A percentile compares a stretch with the other conserved stretches of the same genome.
phyloP scores from a whole-genome alignment of 2,888 invertebrate genomes.

The Crossocerus cetratus region DNA sequence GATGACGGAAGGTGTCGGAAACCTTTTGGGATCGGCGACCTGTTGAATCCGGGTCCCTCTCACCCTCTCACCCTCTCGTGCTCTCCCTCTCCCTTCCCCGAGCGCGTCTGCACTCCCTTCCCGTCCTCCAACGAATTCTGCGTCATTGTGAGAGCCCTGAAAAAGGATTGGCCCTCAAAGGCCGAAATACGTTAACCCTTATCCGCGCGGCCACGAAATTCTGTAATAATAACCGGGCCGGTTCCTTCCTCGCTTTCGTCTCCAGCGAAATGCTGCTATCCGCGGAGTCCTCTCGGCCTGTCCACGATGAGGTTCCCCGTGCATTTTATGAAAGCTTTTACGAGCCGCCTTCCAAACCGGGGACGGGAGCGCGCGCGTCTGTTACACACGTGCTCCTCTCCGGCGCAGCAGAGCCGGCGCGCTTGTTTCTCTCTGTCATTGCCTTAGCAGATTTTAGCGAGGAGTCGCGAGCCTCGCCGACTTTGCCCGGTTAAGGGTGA shows the following conservation, averaged over 20 bases:
- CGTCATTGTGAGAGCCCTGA: conserved; percentile 37
- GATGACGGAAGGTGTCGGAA: conserved; percentile 56
- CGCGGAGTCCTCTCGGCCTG: conserved; percentile 20
- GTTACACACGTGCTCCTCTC: conserved; percentile 69
- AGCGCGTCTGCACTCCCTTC: background rate
- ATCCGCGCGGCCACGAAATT: conserved; percentile 28
- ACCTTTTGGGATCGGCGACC: conserved; percentile 52
- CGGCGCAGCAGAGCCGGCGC: background rate
- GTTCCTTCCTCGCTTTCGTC: background rate
- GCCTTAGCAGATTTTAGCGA: conserved; percentile 35
- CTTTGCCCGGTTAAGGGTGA: background rate
- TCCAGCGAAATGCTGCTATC: conserved; percentile 3
- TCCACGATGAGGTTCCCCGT: conserved; percentile 30
- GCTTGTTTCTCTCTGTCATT: conserved; percentile 17
- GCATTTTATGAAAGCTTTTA: conserved; percentile 72
- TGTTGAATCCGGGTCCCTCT: conserved; percentile 45
- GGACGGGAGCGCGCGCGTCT: conserved; percentile 62
- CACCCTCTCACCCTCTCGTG: background rate
- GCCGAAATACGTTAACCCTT: conserved; percentile 50
- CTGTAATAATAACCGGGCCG: conserved; percentile 17
- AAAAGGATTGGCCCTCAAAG: conserved; percentile 14
- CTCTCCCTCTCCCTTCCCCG: background rate
- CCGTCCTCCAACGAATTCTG: conserved; percentile 46
- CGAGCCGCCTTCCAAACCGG: conserved; percentile 65
- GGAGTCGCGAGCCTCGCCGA: conserved; percentile 34